Conservation (phyloP, 2,888 invertebrate species). For the Eudemis profundana region DNA sequence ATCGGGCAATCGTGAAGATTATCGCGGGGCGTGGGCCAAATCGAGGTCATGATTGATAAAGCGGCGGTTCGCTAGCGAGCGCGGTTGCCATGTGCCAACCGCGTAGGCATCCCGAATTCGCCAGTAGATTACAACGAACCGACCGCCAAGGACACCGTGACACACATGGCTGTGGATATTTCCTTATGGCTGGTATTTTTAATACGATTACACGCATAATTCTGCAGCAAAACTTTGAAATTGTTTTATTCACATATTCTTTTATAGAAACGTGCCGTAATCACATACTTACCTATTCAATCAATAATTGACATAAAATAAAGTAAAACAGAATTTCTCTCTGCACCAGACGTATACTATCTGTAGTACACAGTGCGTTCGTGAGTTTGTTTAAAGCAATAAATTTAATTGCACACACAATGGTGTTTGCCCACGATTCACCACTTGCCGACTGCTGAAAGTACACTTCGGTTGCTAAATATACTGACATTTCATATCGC, state of each 20-base stretch:
- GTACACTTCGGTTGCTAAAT: background rate
- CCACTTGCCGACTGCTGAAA: too few relatives aligned
- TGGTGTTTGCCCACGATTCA: too few relatives aligned
- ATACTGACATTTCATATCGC: background rate
- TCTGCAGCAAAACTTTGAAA: background rate
- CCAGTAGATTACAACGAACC: conserved; percentile 29
- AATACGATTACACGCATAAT: background rate
- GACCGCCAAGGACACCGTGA: conserved; percentile 29
- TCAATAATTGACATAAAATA: too few relatives aligned
- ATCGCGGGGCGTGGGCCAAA: conserved; percentile 74
- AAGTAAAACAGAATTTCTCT: too few relatives aligned
- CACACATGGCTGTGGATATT: conserved; percentile 18
- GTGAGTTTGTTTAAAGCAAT: too few relatives aligned
- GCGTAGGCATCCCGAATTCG: conserved; percentile 16
- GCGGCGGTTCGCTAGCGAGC: conserved; percentile 66
- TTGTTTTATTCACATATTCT: too few relatives aligned
- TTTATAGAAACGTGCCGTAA: too few relatives aligned
- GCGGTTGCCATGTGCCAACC: conserved; percentile 64
- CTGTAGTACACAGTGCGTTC: too few relatives aligned
- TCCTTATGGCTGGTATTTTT: conserved; percentile 21
- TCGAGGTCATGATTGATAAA: conserved; percentile 82
- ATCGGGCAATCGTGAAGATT: conserved; percentile 78
- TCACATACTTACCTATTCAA: too few relatives aligned
- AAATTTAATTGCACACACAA: too few relatives aligned
- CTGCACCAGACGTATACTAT: too few relatives aligned